Evolutionary conservation across 2,113 vertebrate genomes (phyloP), one percentile per base, ranked within the genome.

Genomic region (Chaetorhynchus papuensis): DNA sequence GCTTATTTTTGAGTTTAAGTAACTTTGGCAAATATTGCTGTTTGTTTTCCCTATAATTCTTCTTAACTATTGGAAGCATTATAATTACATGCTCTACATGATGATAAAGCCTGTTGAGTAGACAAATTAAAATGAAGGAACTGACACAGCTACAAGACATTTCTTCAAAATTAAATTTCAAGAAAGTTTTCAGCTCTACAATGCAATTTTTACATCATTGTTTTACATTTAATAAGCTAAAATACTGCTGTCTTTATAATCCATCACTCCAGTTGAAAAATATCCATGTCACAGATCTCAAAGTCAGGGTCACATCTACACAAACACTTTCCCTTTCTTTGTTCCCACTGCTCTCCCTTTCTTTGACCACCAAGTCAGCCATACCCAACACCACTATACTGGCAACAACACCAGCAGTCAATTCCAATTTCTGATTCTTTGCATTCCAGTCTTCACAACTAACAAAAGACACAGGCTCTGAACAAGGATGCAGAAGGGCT

Each of bases 111-210:
- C 53, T 59, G 28, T 50, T 57, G 44, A 95, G 57, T 19, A 53
- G 74, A 83, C 26, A 85, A 71, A 77, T 76, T 52, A 65, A 89
- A 93, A 75, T 12, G 2, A 57, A 64, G 14, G 27, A n/a, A 61
- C 14, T 81, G 47, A 23, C 35, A 59, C 15, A 91, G n/a, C 47
- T 31, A 83, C 27, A 65, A 27, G 80, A 63, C 24, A n/a, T 60
- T 90, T 83, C 56, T 92, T 86, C 54, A 70, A 71, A 59, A 59
- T 82, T 87, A 37, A 44, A 77, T 26, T 64, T 60, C 37, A 82
- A 65, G 21, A 57, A n/a, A 5, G 9, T 53, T 80, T 82, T 85
- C 71, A 88, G 35, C 11, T 81, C 11, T 72, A 57, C 45, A 77
- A 28, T 27, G 35, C 13, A 87, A 79, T n/a, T 70, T 50, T 5